Base-by-base conservation (phyloP, 2,888 invertebrate genomes). In the Tenthredo mesomela region DNA sequence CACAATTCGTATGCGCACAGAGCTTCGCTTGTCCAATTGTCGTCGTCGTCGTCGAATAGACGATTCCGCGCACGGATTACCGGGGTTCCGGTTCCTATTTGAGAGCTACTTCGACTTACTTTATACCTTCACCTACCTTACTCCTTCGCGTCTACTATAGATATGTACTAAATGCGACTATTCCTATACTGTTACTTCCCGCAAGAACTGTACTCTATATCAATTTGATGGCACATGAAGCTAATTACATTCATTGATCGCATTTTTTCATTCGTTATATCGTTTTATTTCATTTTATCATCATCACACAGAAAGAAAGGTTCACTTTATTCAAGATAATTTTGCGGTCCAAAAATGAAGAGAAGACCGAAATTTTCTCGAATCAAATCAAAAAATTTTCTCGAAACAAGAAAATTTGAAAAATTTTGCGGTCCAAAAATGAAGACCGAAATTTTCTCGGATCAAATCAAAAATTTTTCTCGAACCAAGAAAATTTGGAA, bases 1-100 rank as follows among this genome's bases (percentile, higher is more conserved):
- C 78, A 50, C 61, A 61, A 85, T 91, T 92, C 89, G 87, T 91
- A 92, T 92, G 91, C 92, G 89, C 87, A 87, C 43, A 18, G n/a
- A 67, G 85, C 86, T 87, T 88, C 88, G 87, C 88, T 84, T 85
- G 88, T 87, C 88, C 89, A 88, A 84, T 70, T 82, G 50, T 82
- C 82, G 67, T 67, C 50, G 50, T 82, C 82, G 67, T 67, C 50
- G 88, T 88, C 88, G 88, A 84, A 88, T 91, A 90, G 88, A 88
- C 90, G 88, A 92, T 92, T 92, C 92, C 89, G 89, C 89, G 91
- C 92, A 92, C 92, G 92, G 87, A 90, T 86, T 87, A 85, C 84
- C 85, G 88, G 40, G 89, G 91, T 92, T 92, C 92, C 92, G 92
- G 92, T 92, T 92, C 90, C 92, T 92, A 92, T 91, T 90, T 88